Evolutionary conservation across 2,888 invertebrate genomes (phyloP), one percentile per base, ranked within the genome.

Genomic region (Empis livida): DNA sequence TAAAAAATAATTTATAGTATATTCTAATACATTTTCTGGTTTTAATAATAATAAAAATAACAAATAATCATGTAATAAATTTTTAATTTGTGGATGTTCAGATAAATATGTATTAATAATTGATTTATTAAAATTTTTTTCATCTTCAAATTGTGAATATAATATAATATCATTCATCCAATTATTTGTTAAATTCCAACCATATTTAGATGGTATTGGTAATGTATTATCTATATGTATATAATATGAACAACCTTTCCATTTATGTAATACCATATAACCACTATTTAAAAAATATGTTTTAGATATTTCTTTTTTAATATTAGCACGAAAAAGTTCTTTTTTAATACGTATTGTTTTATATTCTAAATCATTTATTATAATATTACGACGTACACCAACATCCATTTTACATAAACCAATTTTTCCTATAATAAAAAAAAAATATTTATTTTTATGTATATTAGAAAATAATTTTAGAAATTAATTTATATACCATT

Each of bases 401-500:
- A 48, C 43, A 43, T 14, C 31, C 38, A 46, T 47, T 23, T 42
- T 43, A 10, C 42, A 46, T 15, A 42, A 43, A 23, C 49, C 48
- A 9, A 50, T 15, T 31, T 49, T 46, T 10, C 51, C 51, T 49
- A 31, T 20, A 20, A 3, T 32, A 32, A 32, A 32, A 9, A 13
- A 13, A 13, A 13, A 10, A n/a, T n/a, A n/a, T n/a, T n/a, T n/a
- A n/a, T n/a, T n/a, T n/a, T n/a, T n/a, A n/a, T n/a, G n/a, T 13
- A 10, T 3, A 10, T 32, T 13, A 32, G 3, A 32, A 32, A 13
- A 13, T 13, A 32, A 3, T 13, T 32, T 32, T 32, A 5, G 13
- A 20, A 38, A 15, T 15, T n/a, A n/a, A n/a, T n/a, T n/a, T n/a
- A 13, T 13, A n/a, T 55, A 38, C 65, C 65, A 17, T 51, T 56